phyloP scores from a whole-genome alignment of 2,113 vertebrate genomes.

The Cavia porcellus region DNA sequence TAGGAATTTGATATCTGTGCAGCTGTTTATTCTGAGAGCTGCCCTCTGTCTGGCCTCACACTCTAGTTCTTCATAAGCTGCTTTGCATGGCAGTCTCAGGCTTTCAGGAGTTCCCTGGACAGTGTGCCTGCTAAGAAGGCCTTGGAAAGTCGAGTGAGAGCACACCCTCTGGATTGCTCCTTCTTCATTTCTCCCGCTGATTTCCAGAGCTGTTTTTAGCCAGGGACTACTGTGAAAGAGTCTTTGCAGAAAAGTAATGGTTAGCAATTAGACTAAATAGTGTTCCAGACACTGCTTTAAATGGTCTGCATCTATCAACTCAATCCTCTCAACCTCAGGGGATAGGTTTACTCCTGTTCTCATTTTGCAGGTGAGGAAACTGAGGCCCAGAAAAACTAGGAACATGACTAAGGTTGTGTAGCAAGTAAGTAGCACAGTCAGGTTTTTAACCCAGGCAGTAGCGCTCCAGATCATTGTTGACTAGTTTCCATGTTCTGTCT shows the following conservation, averaged over 20 bases:
- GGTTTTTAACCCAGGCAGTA: not conserved
- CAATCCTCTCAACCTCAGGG: not conserved
- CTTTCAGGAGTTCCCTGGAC: not conserved
- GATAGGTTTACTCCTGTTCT: not conserved
- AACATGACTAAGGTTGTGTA: not conserved
- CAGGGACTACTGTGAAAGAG: not conserved
- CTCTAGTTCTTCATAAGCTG: not conserved
- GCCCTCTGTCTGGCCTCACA: not conserved
- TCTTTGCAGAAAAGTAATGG: not conserved
- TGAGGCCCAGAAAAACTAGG: not conserved
- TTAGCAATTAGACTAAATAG: not conserved
- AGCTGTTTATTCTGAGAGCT: not conserved
- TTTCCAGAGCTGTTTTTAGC: conserved; percentile 10
- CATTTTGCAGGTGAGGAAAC: conserved; percentile 35
- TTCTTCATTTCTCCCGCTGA: not conserved
- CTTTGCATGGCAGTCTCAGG: not conserved
- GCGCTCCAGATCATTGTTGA: not conserved
- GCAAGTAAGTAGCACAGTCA: not conserved
- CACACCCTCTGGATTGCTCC: not conserved
- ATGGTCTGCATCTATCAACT: not conserved
- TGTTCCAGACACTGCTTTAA: conserved; percentile 19
- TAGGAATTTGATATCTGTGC: not conserved
- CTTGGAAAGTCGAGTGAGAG: not conserved
- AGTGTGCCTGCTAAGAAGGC: not conserved
- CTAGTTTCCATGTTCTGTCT: not conserved